Evolutionary conservation across 2,888 invertebrate genomes (phyloP).

Genomic region (Aleiodes testaceus): DNA sequence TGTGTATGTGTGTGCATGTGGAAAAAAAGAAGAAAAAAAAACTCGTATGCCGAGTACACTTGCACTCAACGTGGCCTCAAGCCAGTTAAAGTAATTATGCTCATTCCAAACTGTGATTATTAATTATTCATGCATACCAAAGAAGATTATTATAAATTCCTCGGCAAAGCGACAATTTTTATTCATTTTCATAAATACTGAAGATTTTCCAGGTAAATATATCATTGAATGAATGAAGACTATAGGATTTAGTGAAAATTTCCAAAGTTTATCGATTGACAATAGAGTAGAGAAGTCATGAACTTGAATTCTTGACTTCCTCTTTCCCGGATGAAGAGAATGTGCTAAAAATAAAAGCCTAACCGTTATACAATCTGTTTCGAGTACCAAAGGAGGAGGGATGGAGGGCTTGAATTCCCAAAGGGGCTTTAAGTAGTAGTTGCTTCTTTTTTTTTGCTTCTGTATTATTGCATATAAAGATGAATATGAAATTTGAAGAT

Average conservation of each 20-base stretch:
- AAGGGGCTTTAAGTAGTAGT: too few relatives aligned
- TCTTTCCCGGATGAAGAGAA: conserved; percentile 12
- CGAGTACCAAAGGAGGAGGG: conserved; percentile 4
- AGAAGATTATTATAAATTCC: background rate
- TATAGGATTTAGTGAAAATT: background rate
- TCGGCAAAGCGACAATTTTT: background rate
- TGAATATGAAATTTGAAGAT: too few relatives aligned
- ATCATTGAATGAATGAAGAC: too few relatives aligned
- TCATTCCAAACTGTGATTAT: background rate
- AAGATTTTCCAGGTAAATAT: too few relatives aligned
- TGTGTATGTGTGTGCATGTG: conserved; percentile 2
- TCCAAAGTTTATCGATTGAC: conserved; percentile 4
- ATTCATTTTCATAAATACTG: background rate
- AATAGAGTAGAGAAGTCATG: background rate
- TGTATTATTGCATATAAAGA: too few relatives aligned
- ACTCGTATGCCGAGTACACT: conserved; percentile 19
- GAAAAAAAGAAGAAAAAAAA: background rate
- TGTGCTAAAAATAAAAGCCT: conserved; percentile 46
- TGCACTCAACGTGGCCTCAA: conserved; percentile 22
- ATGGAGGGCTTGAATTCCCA: conserved; percentile 34
- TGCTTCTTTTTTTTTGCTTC: too few relatives aligned
- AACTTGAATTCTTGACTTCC: conserved; percentile 24
- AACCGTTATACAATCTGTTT: conserved; percentile 41
- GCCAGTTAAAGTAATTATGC: conserved; percentile 34
- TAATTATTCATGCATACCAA: conserved; percentile 11